Base-by-base conservation (phyloP, 2,888 invertebrate genomes). In the Encarsia formosa region DNA sequence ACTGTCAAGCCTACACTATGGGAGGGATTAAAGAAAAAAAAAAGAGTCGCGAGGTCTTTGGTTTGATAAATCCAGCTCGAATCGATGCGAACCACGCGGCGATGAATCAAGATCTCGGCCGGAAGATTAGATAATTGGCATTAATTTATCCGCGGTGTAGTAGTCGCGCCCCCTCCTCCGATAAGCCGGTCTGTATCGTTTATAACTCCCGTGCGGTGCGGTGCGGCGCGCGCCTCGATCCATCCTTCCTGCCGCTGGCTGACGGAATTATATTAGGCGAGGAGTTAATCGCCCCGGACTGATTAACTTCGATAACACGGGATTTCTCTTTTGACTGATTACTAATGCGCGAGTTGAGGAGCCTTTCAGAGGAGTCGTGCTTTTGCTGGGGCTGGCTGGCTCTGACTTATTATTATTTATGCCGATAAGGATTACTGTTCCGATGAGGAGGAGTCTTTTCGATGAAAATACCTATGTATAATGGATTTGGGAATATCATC, bases 41-140 rank as follows among this genome's bases (percentile, higher is more conserved):
- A 20, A 22, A 38, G 9, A 38, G 38, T 6, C 34, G 15, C 8
- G 15, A 15, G 34, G 3, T 9, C 8, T 8, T 5, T 5, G 5
- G 32, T 4, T 32, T 4, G 5, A 32, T 37, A 37, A 22, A 20
- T 13, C 3, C n/a, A n/a, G n/a, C n/a, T n/a, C n/a, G n/a, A n/a
- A n/a, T n/a, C 23, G 38, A 11, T 13, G 9, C 24, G 40, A n/a
- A 26, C 6, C 24, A 16, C 32, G 23, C 44, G 22, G 41, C 39
- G 32, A 15, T 23, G 45, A 48, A 51, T 39, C 45, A 48, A 54
- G 52, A 50, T 53, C 29, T 20, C 37, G 13, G 19, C 32, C 22
- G 11, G 15, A 29, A 45, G 55, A 53, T 56, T 51, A 47, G 46
- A 56, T 54, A 60, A 60, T 56, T 57, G 50, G 43, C 45, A 56